These are phyloP conservation scores for Valencia hispanica DNA, from an alignment of 2,797 vertebrate genomes.

Conservation along the genomic window DNA sequence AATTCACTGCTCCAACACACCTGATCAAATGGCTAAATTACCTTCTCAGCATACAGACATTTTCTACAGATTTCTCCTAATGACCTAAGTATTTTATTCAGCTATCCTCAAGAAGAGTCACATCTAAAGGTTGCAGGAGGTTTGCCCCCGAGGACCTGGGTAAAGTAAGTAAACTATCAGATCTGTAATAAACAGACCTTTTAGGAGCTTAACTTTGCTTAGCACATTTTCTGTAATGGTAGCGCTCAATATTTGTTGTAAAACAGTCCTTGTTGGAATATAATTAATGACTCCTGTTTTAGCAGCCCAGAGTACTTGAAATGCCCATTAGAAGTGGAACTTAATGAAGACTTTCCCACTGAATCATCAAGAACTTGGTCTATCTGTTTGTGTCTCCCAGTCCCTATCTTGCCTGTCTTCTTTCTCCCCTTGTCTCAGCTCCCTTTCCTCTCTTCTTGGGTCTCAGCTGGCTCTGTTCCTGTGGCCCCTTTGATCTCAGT, in stretches of 20 bases:
- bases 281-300: slow-evolving; percentile 1
- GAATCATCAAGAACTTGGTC: slow-evolving; percentile 32
- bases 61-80: not conserved
- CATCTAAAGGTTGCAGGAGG: not conserved
- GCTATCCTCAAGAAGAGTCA: not conserved
- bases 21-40: not conserved
- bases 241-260: not conserved
- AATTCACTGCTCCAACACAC: not conserved
- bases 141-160: not conserved
- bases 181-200: not conserved
- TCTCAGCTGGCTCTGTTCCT: slow-evolving; percentile 73
- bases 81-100: not conserved
- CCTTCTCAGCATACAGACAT: too few relatives aligned
- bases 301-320: slow-evolving; percentile 19
- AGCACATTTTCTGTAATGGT: not conserved
- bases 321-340: slow-evolving; percentile 21
- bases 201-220: not conserved
- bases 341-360: slow-evolving; percentile 47
- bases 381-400: slow-evolving; percentile 45
- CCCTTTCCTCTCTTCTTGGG: slow-evolving; percentile 61
- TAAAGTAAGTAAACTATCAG: not conserved
- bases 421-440: slow-evolving; percentile 54
- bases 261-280: slow-evolving; percentile 2
- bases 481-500: slow-evolving; percentile 79
- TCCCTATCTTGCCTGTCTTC: slow-evolving; percentile 34